Base-by-base conservation (phyloP, 2,113 vertebrate species). In the Phrynosoma blainvillii region DNA sequence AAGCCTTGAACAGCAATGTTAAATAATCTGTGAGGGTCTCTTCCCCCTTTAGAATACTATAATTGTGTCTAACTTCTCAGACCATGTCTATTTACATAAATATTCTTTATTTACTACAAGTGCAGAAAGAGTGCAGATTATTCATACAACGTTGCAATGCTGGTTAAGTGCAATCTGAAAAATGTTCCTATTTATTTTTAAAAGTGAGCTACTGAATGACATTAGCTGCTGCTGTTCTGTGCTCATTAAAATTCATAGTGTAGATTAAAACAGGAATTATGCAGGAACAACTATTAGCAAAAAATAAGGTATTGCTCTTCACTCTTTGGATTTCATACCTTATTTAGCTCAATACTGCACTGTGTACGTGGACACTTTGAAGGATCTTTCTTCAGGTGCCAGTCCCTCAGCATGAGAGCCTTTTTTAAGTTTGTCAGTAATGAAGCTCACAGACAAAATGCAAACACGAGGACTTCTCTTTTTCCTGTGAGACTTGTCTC, bases 181-280 rank as follows among this genome's bases (percentile, higher is more conserved):
- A 59, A 73, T 59, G 68, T 56, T 84, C 70, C 30, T 68, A 68
- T 68, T 68, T 59, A 9, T 56, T 56, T 71, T n/a, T 56, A 73
- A 71, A 52, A 56, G 47, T 9, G n/a, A 56, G 68, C 36, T 88
- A 79, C 74, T 65, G 27, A 56, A 27, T 79, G 87, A 73, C 27
- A 77, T 62, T 82, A 25, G 65, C 32, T 11, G 70, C 54, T 40
- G 47, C 47, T 56, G 47, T 85, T 84, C 79, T 82, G 3, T 54
- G 75, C 84, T 74, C 5, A 83, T 87, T 23, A 1, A 27, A 32
- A 78, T 42, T 20, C 54, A 65, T 13, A 40, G 25, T 74, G 78
- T 73, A 87, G 78, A 86, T 86, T 86, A 86, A 87, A 74, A 30
- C 8, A 87, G 32, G 65, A 73, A 79, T 36, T 62, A 87, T 36